phyloP scores from a whole-genome alignment of 1,140 invertebrate genomes.

The Mizuhopecten yessoensis region DNA sequence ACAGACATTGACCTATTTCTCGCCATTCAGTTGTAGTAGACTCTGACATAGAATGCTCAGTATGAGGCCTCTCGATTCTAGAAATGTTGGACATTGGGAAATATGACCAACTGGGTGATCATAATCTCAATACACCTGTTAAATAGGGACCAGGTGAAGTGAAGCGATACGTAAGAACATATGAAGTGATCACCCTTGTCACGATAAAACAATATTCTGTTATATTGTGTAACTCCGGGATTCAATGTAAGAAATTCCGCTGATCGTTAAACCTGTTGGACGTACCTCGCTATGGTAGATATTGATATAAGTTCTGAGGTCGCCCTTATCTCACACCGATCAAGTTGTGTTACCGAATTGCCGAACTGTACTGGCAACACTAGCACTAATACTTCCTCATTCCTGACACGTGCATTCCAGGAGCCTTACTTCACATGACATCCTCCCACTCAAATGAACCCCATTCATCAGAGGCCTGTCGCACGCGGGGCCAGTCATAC shows the following conservation, averaged over 20 bases:
- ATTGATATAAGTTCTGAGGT: neutral
- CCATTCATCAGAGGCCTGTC: neutral
- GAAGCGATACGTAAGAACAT: too few relatives aligned
- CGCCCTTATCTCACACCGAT: neutral
- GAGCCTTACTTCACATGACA: neutral
- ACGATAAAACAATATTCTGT: too few relatives aligned
- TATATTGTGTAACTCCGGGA: too few relatives aligned
- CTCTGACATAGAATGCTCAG: neutral
- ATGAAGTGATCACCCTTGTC: too few relatives aligned
- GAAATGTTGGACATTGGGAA: neutral
- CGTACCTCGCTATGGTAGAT: too few relatives aligned
- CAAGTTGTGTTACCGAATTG: neutral
- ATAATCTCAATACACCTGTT: too few relatives aligned
- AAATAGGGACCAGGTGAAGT: too few relatives aligned
- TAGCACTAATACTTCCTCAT: neutral
- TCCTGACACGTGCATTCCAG: neutral
- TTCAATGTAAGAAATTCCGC: too few relatives aligned
- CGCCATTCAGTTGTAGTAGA: neutral
- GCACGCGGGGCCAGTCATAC: neutral
- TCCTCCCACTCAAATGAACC: neutral
- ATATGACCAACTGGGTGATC: too few relatives aligned
- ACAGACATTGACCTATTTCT: neutral
- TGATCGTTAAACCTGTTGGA: too few relatives aligned
- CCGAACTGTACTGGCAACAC: neutral
- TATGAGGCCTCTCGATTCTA: neutral